These are phyloP conservation scores for Tursiops truncatus DNA, from an alignment of 2,113 vertebrate genomes.

Conservation along the genomic window DNA sequence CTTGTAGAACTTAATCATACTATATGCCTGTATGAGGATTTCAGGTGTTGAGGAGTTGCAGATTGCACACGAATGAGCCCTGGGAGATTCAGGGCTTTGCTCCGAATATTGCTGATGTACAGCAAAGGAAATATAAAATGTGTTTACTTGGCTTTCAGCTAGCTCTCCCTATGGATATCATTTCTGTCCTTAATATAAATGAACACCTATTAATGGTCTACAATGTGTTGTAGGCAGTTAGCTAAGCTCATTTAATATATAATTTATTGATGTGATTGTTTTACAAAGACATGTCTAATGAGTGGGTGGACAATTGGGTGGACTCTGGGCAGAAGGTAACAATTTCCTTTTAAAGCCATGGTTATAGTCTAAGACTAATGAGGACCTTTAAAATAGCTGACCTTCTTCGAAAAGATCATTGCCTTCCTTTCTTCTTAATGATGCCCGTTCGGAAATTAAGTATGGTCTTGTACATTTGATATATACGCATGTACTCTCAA, in stretches of 20 bases:
- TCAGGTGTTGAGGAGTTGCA: background rate
- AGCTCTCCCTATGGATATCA: background rate
- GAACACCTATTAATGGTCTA: background rate
- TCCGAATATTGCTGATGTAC: constrained; percentile 17
- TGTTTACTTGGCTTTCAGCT: constrained; percentile 20
- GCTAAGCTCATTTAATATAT: constrained; percentile 29
- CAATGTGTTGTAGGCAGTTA: background rate
- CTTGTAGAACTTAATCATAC: background rate
- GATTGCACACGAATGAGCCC: background rate
- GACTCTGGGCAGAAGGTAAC: background rate
- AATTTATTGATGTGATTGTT: constrained; percentile 11
- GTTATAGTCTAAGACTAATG: background rate
- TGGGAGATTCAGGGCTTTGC: background rate
- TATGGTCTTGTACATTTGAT: background rate
- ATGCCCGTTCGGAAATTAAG: background rate
- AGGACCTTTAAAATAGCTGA: background rate
- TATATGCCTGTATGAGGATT: background rate
- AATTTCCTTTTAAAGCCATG: background rate
- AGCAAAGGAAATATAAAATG: background rate
- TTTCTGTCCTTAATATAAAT: constrained; percentile 38
- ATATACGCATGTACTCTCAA: background rate
- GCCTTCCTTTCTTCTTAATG: background rate
- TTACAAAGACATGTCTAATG: background rate
- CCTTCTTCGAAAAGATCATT: background rate
- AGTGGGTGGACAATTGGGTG: background rate